Evolutionary conservation across 2,797 vertebrate species (phyloP), one percentile per base, ranked within the genome.

Genomic region (Gymnoscopelus microlampas): DNA sequence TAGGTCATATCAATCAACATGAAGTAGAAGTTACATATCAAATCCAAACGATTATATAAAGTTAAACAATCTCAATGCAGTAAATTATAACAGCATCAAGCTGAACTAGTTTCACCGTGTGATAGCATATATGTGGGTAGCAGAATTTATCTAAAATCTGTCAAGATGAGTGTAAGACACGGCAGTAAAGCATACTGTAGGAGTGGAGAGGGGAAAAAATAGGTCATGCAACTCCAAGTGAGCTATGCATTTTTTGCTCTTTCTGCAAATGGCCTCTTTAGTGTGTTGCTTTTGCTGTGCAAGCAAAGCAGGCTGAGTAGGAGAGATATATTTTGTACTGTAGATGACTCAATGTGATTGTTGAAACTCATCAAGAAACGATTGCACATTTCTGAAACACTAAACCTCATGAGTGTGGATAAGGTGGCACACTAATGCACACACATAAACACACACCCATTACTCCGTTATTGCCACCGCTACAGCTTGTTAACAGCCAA

Each of bases 11-110:
- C 39, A 44, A 44, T 44, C 39, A 44, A 59, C 67, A 71, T 75
- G 47, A 80, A 83, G 79, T 74, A 83, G 59, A 81, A 73, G 86
- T 70, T 59, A 84, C 79, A 80, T 77, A 84, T 83, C 87, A 62
- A 76, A 73, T 63, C 78, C 58, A 64, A 70, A 80, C 64, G 76
- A 73, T 88, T 68, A 82, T 59, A 78, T 84, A 81, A 87, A 82
- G 76, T 73, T 85, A 87, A 88, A 85, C 78, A 83, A 81, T 79
- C 63, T 61, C 60, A 78, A 62, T 72, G 71, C 63, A 70, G 72
- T 29, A 59, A 81, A 72, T 83, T 66, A 77, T 69, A 77, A 70
- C 65, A 65, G 60, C 54, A 61, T 61, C 23, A 63, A 53, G 69
- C 75, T 73, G 81, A 77, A 77, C 80, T 79, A 74, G 80, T 79